Base-by-base conservation (phyloP, 1,140 invertebrate species). In the Limonius californicus region DNA sequence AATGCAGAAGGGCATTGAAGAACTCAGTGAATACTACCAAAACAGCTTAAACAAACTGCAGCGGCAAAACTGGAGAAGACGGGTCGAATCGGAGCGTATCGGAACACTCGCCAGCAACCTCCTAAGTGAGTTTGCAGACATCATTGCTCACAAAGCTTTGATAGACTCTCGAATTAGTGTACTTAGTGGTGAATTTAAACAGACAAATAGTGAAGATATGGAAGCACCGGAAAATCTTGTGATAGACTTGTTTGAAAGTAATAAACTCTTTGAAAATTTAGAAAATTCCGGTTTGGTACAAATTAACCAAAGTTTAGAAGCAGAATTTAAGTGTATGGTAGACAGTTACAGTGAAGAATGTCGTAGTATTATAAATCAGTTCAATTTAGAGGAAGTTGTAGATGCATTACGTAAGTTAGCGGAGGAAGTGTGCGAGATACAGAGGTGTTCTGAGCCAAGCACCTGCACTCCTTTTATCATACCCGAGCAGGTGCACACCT, bases 81-180 rank as follows among this genome's bases (percentile, higher is more conserved):
- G 76, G 72, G 32, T 77, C 64, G 77, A 84, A 78, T 70, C 79
- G 67, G 73, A 82, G 70, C 59, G 82, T 77, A 70, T 71, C 68
- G 76, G 72, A 67, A 66, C 72, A 62, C 72, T 82, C 76, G 45
- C 68, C 66, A 83, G 77, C 76, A 80, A 79, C 20, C 72, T 87
- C n/a, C 70, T 91, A 62, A 77, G 79, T 16, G 84, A 89, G 72
- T 88, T 89, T 71, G 86, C 87, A 16, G 88, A 90, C 73, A 81
- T 90, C 42, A 80, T 89, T 32, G 88, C 88, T 21, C 87, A 89
- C 61, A 90, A 90, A 72, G 87, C 88, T 32, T 77, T 91, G 27
- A 82, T 90, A 18, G 88, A 90, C 74, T 86, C 88, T 23, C 81
- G 87, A 64, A 83, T 89, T 59, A 78, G 79, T 14, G 82, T 88